Evolutionary conservation across 2,888 invertebrate genomes (phyloP), one percentile per base, ranked within the genome.

Genomic region (Papilio gigon): DNA sequence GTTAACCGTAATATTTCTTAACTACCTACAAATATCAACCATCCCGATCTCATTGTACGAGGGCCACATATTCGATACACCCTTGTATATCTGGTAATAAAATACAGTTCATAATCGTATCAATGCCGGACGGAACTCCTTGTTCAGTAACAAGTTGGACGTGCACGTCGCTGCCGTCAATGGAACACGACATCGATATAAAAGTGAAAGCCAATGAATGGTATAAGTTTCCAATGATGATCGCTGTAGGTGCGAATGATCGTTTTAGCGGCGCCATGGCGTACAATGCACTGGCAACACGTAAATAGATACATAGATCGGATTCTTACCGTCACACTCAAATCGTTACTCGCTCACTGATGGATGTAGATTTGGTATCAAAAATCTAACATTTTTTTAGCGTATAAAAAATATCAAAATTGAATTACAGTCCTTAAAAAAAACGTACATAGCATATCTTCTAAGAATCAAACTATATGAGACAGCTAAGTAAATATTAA

Each of bases 201-300:
- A 89, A 88, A 90, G 89, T 87, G 88, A 89, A 89, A 88, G 82
- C 79, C 72, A 71, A 74, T 78, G 74, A 79, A 78, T 77, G 73
- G 79, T 77, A 80, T 82, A 73, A 79, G 84, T 82, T 84, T 79
- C 77, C 81, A 81, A 87, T 85, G 79, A 73, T 81, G 82, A 87
- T 82, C 75, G 79, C 73, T 65, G 86, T 85, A 76, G 83, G 84
- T 73, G 78, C 59, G 30, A 58, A 35, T 53, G 69, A 65, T 62
- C 58, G 44, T 25, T 50, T 65, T 65, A 35, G 58, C 42, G 37
- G 53, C 33, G 33, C 33, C 14, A 58, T 47, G 44, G 42, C 35
- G 58, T 25, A 50, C 27, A 30, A 61, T 47, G 47, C 60, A 67
- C 60, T 47, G 60, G 50, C 17, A 22, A 47, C 27, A 27, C 40